phyloP scores from a whole-genome alignment of 2,113 vertebrate genomes.

The Camelus bactrianus region DNA sequence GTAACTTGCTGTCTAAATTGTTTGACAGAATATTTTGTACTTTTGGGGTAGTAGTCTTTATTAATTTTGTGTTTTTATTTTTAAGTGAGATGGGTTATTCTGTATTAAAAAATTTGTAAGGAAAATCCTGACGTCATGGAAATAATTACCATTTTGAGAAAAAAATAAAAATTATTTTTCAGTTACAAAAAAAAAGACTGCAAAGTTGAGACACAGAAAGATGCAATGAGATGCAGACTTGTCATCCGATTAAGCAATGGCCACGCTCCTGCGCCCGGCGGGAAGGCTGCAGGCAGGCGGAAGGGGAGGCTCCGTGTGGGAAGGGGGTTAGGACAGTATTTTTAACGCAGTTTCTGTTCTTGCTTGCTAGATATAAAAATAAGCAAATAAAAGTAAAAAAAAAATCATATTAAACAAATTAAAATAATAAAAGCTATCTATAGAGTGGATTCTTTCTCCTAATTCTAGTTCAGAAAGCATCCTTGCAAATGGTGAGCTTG shows the following conservation, averaged over 20 bases:
- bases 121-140: too few relatives aligned
- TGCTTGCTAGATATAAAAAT: neutral
- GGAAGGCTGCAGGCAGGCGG: accelerated
- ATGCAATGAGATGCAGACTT: neutral
- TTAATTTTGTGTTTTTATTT: too few relatives aligned
- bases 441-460: neutral
- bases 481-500: neutral
- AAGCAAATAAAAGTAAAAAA: neutral
- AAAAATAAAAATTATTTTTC: too few relatives aligned
- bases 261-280: neutral
- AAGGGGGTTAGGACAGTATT: neutral
- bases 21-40: too few relatives aligned
- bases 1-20: too few relatives aligned
- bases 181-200: too few relatives aligned
- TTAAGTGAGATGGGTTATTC: too few relatives aligned
- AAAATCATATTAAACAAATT: neutral
- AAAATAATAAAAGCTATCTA: neutral
- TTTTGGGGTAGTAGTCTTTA: too few relatives aligned
- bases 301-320: accelerated
- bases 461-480: neutral
- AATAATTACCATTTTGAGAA: too few relatives aligned
- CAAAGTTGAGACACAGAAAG: neutral
- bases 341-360: neutral
- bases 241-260: accelerated
- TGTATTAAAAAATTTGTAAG: too few relatives aligned